Base-by-base conservation (phyloP, 1,140 invertebrate species). In the Ericerus pela region DNA sequence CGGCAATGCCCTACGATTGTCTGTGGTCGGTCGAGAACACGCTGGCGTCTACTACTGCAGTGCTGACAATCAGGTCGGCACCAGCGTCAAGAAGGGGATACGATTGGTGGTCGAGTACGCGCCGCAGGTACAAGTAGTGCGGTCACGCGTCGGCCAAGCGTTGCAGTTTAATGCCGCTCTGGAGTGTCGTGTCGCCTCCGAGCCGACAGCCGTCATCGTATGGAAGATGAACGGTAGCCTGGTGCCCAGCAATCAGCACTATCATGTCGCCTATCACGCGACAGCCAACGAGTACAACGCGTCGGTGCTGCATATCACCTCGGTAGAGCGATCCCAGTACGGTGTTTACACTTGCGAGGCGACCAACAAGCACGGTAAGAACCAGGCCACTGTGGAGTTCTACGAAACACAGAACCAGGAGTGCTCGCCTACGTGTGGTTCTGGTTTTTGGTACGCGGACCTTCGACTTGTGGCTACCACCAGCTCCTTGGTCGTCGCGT, bases 1-100 rank as follows among this genome's bases (percentile, higher is more conserved):
- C 58, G 89, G 89, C 18, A 90, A 89, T 64, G 74, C 79, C n/a
- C 70, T 94, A 60, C 84, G 84, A 67, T 90, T 95, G 54, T 72
- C 79, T 27, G 63, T 73, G 0, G 80, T 89, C n/a, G 79, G 76
- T 31, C 92, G 91, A 66, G 85, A 91, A 68, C 85, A 92, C 69
- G 76, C 88, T 38, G 89, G 89, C 30, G 92, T 88, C 0, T 93
- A 93, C 69, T 93, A 92, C 67, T 95, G 91, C 63, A 84, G 93
- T 12, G 90, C 89, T 24, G 88, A 94, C 66, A 94, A 95, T 66
- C 83, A 80, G 22, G 88, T 93, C 1, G 87, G 88, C 51, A 80
- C 79, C 61, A 88, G 87, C 1, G 81, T 85, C 5, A 72, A 85
- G 30, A 73, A 88, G 62, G 90, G 92, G 63, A 86, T 93, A 60